A percentile compares a stretch with the other conserved stretches of the same genome.
These are phyloP conservation scores for Osmerus mordax DNA, from an alignment of 2,113 vertebrate genomes.

Conservation along the genomic window DNA sequence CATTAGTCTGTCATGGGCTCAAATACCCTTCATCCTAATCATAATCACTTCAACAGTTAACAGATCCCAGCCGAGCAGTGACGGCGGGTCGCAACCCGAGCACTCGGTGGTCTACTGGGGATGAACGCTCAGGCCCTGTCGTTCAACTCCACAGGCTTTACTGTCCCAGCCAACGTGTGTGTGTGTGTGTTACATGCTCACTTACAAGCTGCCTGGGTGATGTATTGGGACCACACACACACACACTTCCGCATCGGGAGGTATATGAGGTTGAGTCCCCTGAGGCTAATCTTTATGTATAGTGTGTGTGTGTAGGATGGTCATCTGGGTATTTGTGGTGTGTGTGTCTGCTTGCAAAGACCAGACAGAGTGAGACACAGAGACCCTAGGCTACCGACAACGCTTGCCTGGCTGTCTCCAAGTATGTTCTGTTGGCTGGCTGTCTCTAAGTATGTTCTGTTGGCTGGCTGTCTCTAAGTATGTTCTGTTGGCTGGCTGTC, in stretches of 20 bases:
- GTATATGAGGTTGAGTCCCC: conserved; percentile 38
- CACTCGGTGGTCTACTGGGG: conserved; percentile 55
- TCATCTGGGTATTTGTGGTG: conserved; percentile 19
- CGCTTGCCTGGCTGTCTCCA: no score
- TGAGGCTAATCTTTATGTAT: conserved; percentile 20
- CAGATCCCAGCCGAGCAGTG: conserved; percentile 36
- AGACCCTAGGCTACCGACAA: background rate
- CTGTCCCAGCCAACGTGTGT: conserved; percentile 7
- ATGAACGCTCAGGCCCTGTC: conserved; percentile 34
- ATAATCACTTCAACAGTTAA: conserved; percentile 63
- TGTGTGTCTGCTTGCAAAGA: conserved; percentile 8
- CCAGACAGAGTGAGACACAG: background rate
- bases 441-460: no score
- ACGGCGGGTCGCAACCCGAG: conserved; percentile 32
- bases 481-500: no score
- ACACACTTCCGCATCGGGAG: conserved; percentile 37
- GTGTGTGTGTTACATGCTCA: conserved; percentile 25
- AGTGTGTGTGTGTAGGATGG: background rate
- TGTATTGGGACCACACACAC: conserved; percentile 46
- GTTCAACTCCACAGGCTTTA: conserved; percentile 15
- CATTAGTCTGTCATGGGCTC: conserved; percentile 20
- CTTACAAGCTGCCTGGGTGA: conserved; percentile 34
- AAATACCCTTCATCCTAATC: conserved; percentile 25
- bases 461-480: no score
- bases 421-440: background rate